Evolutionary conservation across 2,797 vertebrate genomes (phyloP), one percentile per base, ranked within the genome.

Genomic region (Liasis olivaceus): DNA sequence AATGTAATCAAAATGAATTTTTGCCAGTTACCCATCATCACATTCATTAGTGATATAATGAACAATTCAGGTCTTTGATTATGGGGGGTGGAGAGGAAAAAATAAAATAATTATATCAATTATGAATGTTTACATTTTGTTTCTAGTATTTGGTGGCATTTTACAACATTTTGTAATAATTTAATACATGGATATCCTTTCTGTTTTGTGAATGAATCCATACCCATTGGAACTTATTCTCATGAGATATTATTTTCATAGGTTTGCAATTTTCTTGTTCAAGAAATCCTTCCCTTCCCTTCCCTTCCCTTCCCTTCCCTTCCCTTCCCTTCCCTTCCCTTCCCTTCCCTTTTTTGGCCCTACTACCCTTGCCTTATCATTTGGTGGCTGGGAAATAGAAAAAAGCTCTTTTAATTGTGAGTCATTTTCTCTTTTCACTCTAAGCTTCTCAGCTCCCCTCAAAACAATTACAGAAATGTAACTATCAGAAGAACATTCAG

Each of bases 401-500:
- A 5, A 12, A 24, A 72, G 22, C 69, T 4, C 56, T 31, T 95
- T 66, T 95, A 96, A 95, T 94, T 95, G 95, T 96, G 94, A 96
- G 94, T 94, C 88, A 93, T 87, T 69, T 92, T 58, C 0, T 2
- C 91, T 94, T 87, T 95, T 93, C 94, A 95, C 42, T 96, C 92
- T 95, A 95, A 93, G 60, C 89, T 96, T 95, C 93, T 95, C 92
- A 94, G 92, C 93, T 95, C 94, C 84, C 94, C 89, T 69, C 93
- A 93, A 85, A 66, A 91, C 92, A 93, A 96, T 96, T 96, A 97
- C 95, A 91, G 95, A 95, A 93, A 96, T 93, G 91, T 94, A 96
- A 96, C 95, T 94, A 96, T 87, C 77, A 60, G 91, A 96, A 97
- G 94, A 93, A 84, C 93, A 95, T 77, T 93, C 51, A 85, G 94